phyloP scores from a whole-genome alignment of 2,888 invertebrate genomes.

The Oligia fasciuncula region DNA sequence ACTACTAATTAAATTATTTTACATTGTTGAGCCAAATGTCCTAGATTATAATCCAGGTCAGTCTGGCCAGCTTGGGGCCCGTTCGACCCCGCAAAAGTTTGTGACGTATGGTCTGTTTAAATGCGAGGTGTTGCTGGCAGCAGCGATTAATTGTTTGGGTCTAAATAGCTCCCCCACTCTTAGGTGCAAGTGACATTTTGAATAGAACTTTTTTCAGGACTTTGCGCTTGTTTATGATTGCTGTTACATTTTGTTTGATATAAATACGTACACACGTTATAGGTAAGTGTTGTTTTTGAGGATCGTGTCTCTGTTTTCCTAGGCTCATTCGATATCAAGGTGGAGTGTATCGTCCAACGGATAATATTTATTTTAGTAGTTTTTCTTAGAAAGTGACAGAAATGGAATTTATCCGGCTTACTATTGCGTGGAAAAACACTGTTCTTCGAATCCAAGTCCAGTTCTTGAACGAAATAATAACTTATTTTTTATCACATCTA shows the following conservation, averaged over 20 bases:
- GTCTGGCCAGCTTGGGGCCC: slow-evolving; percentile 17
- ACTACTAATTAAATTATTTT: not conserved
- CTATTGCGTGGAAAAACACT: not conserved
- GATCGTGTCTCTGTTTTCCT: not conserved
- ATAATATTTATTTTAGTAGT: not conserved
- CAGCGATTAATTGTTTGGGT: slow-evolving; percentile 33
- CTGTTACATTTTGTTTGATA: not conserved
- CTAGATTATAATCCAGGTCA: slow-evolving; percentile 36
- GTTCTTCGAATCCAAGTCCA: not conserved
- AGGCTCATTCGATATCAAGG: not conserved
- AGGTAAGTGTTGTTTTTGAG: not conserved
- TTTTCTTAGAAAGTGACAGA: not conserved
- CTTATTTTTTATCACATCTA: not conserved
- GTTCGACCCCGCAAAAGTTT: slow-evolving; percentile 46
- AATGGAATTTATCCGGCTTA: not conserved
- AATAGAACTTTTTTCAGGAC: slow-evolving; percentile 3
- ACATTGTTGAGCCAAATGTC: not conserved
- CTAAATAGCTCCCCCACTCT: slow-evolving; percentile 17
- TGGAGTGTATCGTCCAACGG: not conserved
- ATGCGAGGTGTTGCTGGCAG: slow-evolving; percentile 50
- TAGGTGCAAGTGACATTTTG: slow-evolving; percentile 11
- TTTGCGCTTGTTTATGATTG: not conserved
- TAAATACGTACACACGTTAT: not conserved
- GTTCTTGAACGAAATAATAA: not conserved
- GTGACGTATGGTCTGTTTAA: slow-evolving; percentile 40